Evolutionary conservation across 2,797 vertebrate species (phyloP).

Genomic region (Babyrousa celebensis): DNA sequence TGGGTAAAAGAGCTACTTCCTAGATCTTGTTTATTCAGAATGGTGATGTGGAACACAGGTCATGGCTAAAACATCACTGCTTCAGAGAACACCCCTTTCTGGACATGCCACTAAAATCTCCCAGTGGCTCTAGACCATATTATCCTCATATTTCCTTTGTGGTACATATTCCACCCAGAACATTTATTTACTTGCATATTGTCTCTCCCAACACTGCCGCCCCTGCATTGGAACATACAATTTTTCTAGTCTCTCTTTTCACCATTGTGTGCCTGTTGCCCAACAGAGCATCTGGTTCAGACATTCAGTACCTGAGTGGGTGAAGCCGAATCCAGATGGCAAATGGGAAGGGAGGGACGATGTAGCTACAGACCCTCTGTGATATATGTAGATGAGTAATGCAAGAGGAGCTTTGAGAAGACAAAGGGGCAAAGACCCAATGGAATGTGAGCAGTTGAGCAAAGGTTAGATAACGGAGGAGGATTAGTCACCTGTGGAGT

Average conservation of each 20-base stretch:
- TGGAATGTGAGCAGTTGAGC: neutral
- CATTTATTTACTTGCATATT: slow-evolving; percentile 29
- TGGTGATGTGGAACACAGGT: neutral
- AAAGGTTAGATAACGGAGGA: neutral
- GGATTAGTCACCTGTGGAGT: neutral
- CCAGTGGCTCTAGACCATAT: neutral
- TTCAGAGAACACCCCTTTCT: neutral
- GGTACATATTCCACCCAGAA: neutral
- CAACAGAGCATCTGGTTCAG: neutral
- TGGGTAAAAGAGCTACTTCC: neutral
- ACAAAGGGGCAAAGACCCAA: neutral
- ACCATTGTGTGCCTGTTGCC: neutral
- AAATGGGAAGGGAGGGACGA: neutral
- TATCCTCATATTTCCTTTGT: slow-evolving; percentile 6
- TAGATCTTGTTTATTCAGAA: slow-evolving; percentile 42
- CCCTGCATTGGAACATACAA: neutral
- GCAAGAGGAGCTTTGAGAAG: neutral
- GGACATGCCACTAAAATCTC: neutral
- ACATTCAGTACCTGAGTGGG: neutral
- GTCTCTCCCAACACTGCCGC: neutral
- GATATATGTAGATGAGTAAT: neutral
- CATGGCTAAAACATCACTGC: neutral
- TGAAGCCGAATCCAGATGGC: neutral
- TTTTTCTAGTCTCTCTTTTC: slow-evolving; percentile 26
- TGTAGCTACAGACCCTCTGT: neutral